Conservation (phyloP, 2,888 invertebrate species). For the Eretmocerus hayati region DNA sequence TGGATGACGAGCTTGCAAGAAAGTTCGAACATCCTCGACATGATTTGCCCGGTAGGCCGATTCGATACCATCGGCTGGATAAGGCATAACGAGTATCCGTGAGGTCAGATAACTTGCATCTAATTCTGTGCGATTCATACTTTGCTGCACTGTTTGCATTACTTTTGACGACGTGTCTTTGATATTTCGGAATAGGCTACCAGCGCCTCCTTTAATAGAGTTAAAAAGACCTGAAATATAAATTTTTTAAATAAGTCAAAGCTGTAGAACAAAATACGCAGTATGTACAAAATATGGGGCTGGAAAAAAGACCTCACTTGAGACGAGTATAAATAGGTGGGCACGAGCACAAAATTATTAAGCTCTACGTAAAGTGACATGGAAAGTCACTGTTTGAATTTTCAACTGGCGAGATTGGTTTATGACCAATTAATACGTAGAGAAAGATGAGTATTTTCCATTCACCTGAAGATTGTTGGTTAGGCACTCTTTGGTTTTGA, state of each 20-base stretch:
- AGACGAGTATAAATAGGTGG: too few relatives aligned
- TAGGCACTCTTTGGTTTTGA: slow-evolving; percentile 14
- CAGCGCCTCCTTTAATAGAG: slow-evolving; percentile 86
- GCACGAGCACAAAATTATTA: too few relatives aligned
- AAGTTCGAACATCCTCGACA: slow-evolving; percentile 82
- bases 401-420: too few relatives aligned
- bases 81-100: slow-evolving; percentile 87
- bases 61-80: slow-evolving; percentile 89
- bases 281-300: too few relatives aligned
- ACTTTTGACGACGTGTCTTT: slow-evolving; percentile 95
- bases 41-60: slow-evolving; percentile 89
- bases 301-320: too few relatives aligned
- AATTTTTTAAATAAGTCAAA: too few relatives aligned
- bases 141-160: slow-evolving; percentile 92
- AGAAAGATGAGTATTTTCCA: too few relatives aligned
- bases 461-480: slow-evolving; percentile 4
- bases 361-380: too few relatives aligned
- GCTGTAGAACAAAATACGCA: too few relatives aligned
- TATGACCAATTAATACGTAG: too few relatives aligned
- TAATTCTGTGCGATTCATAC: slow-evolving; percentile 78
- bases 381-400: too few relatives aligned
- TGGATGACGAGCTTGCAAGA: slow-evolving; percentile 69
- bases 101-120: slow-evolving; percentile 91
- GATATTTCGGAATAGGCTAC: slow-evolving; percentile 78
- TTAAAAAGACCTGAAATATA: slow-evolving; percentile 68